A percentile compares a stretch with the other conserved stretches of the same genome.
Evolutionary conservation across 53 echinoderm and acorn worm species (phyloP).

Genomic region (Holothuria scabra): DNA sequence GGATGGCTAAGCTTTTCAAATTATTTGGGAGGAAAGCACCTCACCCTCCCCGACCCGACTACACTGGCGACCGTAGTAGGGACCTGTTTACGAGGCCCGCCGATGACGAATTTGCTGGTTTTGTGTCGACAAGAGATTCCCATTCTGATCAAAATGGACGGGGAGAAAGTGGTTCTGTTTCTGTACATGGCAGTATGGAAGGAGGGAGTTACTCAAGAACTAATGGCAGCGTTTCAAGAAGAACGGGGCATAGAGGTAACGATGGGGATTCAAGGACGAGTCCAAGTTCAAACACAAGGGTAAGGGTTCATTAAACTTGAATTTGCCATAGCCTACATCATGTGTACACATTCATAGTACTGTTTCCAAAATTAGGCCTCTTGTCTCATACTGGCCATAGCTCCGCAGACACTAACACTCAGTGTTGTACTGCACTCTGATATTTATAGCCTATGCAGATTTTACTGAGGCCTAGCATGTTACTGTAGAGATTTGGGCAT

Average conservation of each 20-base stretch:
- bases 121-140: slow-evolving; percentile 29
- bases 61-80: slow-evolving; percentile 54
- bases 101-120: slow-evolving; percentile 60
- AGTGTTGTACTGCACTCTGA: no score
- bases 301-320: slow-evolving; percentile 7
- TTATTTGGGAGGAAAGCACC: slow-evolving; percentile 74
- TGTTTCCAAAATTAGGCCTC: no score
- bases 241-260: slow-evolving; percentile 16
- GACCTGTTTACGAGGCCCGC: slow-evolving; percentile 60
- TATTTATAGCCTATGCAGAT: no score
- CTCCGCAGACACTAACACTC: no score
- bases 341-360: no score
- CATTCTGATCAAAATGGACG: slow-evolving; percentile 38
- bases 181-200: slow-evolving; percentile 16
- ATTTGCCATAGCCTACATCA: no score
- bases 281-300: slow-evolving; percentile 15
- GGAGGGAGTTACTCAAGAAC: slow-evolving; percentile 28
- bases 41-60: slow-evolving; percentile 80
- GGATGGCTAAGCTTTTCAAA: slow-evolving; percentile 77
- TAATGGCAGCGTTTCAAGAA: slow-evolving; percentile 38
- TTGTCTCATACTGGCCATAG: no score
- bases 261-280: neutral
- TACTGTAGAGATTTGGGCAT: no score
- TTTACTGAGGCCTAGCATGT: no score
- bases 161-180: slow-evolving; percentile 2